Evolutionary conservation across 2,797 vertebrate species (phyloP).

Genomic region (Spinus pinus): DNA sequence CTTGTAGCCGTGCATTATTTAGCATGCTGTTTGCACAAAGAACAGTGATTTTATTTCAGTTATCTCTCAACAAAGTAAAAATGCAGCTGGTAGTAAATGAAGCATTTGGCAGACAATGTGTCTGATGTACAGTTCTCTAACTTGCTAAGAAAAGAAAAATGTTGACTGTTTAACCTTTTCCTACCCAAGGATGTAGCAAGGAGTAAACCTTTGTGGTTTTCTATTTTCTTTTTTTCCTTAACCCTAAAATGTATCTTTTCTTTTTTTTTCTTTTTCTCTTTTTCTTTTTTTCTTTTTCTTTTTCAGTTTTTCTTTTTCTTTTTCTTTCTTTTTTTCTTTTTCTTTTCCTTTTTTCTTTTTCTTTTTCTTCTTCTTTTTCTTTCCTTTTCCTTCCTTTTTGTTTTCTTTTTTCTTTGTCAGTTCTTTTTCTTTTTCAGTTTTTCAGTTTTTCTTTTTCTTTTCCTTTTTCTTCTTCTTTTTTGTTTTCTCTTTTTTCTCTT

Average conservation of each 20-base stretch:
- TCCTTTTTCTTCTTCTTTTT: too few relatives aligned
- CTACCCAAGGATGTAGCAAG: conserved; percentile 31
- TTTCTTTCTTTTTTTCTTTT: fast-evolving
- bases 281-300: too few relatives aligned
- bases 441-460: too few relatives aligned
- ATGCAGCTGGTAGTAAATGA: conserved; percentile 75
- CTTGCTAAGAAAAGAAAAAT: conserved; percentile 58
- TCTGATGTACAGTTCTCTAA: conserved; percentile 62
- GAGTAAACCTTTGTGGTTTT: background rate
- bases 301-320: too few relatives aligned
- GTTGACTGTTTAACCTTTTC: conserved; percentile 65
- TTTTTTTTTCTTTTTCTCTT: fast-evolving
- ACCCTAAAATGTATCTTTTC: background rate
- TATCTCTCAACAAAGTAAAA: conserved; percentile 70
- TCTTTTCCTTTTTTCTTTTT: background rate
- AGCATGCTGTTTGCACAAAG: conserved; percentile 64
- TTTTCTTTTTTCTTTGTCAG: background rate
- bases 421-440: too few relatives aligned
- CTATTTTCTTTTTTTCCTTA: background rate
- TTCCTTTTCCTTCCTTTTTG: too few relatives aligned
- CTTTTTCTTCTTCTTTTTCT: too few relatives aligned
- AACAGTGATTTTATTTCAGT: conserved; percentile 75
- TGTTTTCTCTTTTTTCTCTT: fast-evolving
- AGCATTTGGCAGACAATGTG: conserved; percentile 71
- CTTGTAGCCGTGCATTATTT: conserved; percentile 55